These are phyloP conservation scores for Elanus axillaris DNA, from an alignment of 2,113 vertebrate species.

Conservation along the genomic window DNA sequence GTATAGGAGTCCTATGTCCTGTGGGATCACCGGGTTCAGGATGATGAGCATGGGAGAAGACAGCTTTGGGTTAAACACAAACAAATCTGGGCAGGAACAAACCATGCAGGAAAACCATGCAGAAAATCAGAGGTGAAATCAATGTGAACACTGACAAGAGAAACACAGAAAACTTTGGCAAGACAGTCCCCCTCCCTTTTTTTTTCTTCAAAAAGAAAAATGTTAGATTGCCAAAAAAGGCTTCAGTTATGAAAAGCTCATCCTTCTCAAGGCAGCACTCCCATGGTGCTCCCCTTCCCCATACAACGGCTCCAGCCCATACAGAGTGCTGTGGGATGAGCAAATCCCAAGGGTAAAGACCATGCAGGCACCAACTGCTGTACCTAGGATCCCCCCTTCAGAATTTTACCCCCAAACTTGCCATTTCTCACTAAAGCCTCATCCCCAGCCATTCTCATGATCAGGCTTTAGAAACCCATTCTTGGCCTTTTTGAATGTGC, in stretches of 20 bases:
- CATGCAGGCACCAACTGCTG: fast-evolving
- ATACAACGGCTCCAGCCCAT: neutral
- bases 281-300: neutral
- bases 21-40: neutral
- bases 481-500: neutral
- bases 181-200: neutral
- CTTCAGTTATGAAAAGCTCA: neutral
- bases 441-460: neutral
- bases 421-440: neutral
- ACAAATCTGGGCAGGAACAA: constrained; percentile 24
- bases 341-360: neutral
- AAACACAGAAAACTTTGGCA: neutral
- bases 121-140: constrained; percentile 18
- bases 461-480: neutral
- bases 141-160: neutral
- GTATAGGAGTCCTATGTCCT: neutral
- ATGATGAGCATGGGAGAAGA: constrained; percentile 21
- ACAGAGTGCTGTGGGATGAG: neutral
- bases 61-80: constrained; percentile 39
- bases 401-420: neutral
- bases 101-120: constrained; percentile 33
- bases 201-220: neutral
- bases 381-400: neutral
- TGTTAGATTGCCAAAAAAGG: neutral
- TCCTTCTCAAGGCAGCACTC: neutral